Evolutionary conservation across 92 coral and sea anemone species (phyloP).

Genomic region (Epizoanthus illoricatus): DNA sequence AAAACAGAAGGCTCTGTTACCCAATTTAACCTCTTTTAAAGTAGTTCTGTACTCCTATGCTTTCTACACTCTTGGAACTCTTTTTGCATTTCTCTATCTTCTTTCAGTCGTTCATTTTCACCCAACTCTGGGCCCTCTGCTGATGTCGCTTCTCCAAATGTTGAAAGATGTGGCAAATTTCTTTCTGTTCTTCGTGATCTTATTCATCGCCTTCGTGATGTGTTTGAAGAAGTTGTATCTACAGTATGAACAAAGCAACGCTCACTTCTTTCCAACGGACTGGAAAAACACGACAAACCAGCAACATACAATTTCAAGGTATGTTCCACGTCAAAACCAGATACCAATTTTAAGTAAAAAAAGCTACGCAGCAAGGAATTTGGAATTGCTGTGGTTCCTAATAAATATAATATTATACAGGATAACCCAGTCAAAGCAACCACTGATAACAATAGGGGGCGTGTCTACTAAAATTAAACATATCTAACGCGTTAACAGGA

Average conservation of each 20-base stretch:
- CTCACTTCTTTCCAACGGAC: neutral
- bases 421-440: too few relatives aligned
- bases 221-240: too few relatives aligned
- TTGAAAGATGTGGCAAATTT: slow-evolving; percentile 32
- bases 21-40: neutral
- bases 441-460: too few relatives aligned
- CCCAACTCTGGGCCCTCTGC: too few relatives aligned
- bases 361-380: too few relatives aligned
- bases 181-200: slow-evolving; percentile 26
- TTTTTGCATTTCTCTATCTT: neutral
- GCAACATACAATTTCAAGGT: neutral
- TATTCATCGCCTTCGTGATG: slow-evolving; percentile 28
- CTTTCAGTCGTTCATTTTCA: too few relatives aligned
- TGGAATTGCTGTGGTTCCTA: too few relatives aligned
- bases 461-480: too few relatives aligned
- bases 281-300: neutral
- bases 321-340: neutral
- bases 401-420: too few relatives aligned
- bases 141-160: too few relatives aligned
- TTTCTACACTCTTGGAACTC: slow-evolving; percentile 20
- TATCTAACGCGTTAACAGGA: too few relatives aligned
- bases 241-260: slow-evolving; percentile 14
- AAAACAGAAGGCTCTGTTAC: neutral
- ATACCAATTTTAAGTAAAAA: neutral
- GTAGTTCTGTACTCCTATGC: slow-evolving; percentile 28